Conservation (phyloP, 2,113 vertebrate species). For the Phalacrocorax pelagicus region DNA sequence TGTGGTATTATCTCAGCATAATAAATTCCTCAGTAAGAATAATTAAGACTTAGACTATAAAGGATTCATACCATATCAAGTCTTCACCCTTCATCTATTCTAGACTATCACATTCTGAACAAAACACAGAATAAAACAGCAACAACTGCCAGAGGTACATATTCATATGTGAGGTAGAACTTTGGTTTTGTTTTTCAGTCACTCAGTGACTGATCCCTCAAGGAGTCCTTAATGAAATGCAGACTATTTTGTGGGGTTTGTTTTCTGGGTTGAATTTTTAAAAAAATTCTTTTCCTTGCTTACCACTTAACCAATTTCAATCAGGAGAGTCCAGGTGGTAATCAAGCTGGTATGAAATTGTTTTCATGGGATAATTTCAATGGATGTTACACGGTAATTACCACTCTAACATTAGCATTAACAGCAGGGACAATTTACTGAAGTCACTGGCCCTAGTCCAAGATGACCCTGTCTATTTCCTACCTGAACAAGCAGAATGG, state of each 20-base stretch:
- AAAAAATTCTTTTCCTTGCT: neutral
- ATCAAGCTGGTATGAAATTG: constrained; percentile 58
- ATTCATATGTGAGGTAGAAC: neutral
- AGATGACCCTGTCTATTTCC: neutral
- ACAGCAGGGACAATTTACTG: constrained; percentile 40
- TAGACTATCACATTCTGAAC: neutral
- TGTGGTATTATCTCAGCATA: neutral
- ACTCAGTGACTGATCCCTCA: neutral
- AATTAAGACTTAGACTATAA: neutral
- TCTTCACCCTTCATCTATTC: neutral
- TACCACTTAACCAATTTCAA: constrained; percentile 14
- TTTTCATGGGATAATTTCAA: constrained; percentile 58
- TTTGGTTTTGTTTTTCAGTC: neutral
- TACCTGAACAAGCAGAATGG: neutral
- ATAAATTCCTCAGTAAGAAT: neutral
- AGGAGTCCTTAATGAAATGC: neutral
- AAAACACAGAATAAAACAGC: neutral
- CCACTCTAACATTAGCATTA: constrained; percentile 26
- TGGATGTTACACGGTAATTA: constrained; percentile 52
- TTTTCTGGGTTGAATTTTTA: neutral
- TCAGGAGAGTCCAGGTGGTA: constrained; percentile 37
- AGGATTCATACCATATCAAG: neutral
- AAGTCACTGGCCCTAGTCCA: neutral
- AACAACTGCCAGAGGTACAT: neutral
- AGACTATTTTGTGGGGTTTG: neutral